Base-by-base conservation (phyloP, 2,797 vertebrate genomes). In the Sebastes trivittatus region DNA sequence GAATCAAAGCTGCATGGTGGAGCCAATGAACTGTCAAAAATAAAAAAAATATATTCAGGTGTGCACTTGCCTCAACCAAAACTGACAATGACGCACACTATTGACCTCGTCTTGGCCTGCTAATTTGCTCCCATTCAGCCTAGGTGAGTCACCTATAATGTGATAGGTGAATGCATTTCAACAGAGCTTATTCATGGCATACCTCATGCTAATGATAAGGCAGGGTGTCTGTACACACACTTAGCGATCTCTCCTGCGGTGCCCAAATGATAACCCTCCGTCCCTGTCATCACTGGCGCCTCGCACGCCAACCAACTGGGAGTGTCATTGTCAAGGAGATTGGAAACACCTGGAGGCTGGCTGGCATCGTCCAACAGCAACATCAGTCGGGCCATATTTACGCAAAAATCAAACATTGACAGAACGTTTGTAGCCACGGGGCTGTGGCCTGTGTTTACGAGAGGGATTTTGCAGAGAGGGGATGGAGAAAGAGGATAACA, bases 261-360 rank as follows among this genome's bases (percentile, higher is more conserved):
- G 75, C 77, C 84, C 84, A 93, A 91, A 94, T 92, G 82, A 94
- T 91, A 54, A 92, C 81, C 87, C 84, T 87, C 59, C 61, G 2
- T 69, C 79, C 83, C 90, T 91, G 85, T 92, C 88, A 93, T 92
- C 91, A 80, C 60, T 36, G 70, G 46, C 66, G 85, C 59, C 77
- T 87, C 0, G 77, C 90, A 89, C 32, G 76, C 75, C 82, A 92
- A 66, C 75, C 64, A 22, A 56, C 23, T n/a, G 77, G 75, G 76
- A 74, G 81, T 66, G 77, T 75, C 82, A 78, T 82, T 36, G 72
- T 82, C 73, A 67, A 80, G 75, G 87, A 83, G 86, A 89, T 82
- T 83, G 88, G 46, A 85, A 90, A 91, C 91, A 90, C 92, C 91
- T 91, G 89, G 89, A 90, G 91, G 86, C 85, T 76, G 82, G 83